These are phyloP conservation scores for Eptatretus atami DNA, from an alignment of 2,797 vertebrate genomes.

Conservation along the genomic window DNA sequence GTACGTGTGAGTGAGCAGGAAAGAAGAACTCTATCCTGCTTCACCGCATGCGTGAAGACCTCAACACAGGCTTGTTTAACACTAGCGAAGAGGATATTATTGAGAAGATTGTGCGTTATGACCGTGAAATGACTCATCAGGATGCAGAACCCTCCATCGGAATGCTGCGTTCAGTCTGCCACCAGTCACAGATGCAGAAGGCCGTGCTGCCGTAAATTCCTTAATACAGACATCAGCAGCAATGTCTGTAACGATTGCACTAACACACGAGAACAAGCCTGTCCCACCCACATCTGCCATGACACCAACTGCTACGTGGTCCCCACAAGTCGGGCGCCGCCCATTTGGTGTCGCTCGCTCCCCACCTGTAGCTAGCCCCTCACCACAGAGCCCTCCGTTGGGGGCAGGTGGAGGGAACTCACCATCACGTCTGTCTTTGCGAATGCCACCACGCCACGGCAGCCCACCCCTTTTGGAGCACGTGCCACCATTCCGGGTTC, in stretches of 20 bases:
- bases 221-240: neutral
- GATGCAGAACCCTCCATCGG: neutral
- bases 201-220: conserved; percentile 1
- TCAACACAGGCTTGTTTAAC: neutral
- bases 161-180: neutral
- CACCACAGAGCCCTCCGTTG: no score
- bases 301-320: no score
- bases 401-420: no score
- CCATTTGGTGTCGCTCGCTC: no score
- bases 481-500: no score
- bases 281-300: no score
- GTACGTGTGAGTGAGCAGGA: neutral
- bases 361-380: no score
- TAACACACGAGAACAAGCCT: neutral
- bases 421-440: no score
- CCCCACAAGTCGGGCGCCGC: no score
- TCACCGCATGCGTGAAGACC: conserved; percentile 2
- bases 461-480: no score
- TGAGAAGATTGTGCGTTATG: conserved; percentile 1
- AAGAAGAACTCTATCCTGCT: conserved; percentile 5
- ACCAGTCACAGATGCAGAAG: neutral
- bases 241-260: neutral
- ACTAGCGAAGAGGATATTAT: neutral
- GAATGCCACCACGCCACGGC: no score
- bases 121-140: conserved; percentile 3